These are phyloP conservation scores for Tolmerus cingulatus DNA, from an alignment of 2,888 invertebrate species.

Conservation along the genomic window DNA sequence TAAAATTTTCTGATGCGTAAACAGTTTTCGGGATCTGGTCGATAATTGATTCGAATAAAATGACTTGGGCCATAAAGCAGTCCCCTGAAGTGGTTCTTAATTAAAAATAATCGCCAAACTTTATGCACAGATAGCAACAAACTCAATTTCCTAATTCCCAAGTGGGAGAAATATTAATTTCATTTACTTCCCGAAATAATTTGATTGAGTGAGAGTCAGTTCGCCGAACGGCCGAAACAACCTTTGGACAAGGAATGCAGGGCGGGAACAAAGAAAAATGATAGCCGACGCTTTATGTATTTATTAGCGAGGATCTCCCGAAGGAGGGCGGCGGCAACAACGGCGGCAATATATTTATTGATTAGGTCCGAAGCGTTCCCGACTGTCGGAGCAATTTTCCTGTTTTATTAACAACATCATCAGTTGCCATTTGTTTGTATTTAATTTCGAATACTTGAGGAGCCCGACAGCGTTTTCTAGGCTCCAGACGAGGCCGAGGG, in stretches of 20 bases:
- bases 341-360: slow-evolving; percentile 39
- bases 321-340: background rate
- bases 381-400: slow-evolving; percentile 40
- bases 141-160: slow-evolving; percentile 37
- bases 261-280: slow-evolving; percentile 24
- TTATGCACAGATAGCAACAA: slow-evolving; percentile 29
- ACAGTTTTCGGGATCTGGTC: background rate
- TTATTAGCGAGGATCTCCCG: slow-evolving; percentile 38
- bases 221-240: background rate
- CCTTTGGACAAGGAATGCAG: background rate
- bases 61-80: slow-evolving; percentile 43
- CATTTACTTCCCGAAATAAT: slow-evolving; percentile 45
- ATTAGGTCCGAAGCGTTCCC: slow-evolving; percentile 39
- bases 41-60: slow-evolving; percentile 47
- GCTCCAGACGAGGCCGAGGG: background rate
- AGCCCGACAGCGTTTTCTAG: slow-evolving; percentile 33
- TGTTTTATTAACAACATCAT: slow-evolving; percentile 49
- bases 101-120: slow-evolving; percentile 48
- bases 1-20: slow-evolving; percentile 8
- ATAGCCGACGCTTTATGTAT: slow-evolving; percentile 41
- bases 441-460: slow-evolving; percentile 48
- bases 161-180: slow-evolving; percentile 46
- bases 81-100: slow-evolving; percentile 47
- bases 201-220: slow-evolving; percentile 39
- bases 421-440: slow-evolving; percentile 48